These are phyloP conservation scores for Eumaeus atala DNA, from an alignment of 1,140 invertebrate species.

Conservation along the genomic window DNA sequence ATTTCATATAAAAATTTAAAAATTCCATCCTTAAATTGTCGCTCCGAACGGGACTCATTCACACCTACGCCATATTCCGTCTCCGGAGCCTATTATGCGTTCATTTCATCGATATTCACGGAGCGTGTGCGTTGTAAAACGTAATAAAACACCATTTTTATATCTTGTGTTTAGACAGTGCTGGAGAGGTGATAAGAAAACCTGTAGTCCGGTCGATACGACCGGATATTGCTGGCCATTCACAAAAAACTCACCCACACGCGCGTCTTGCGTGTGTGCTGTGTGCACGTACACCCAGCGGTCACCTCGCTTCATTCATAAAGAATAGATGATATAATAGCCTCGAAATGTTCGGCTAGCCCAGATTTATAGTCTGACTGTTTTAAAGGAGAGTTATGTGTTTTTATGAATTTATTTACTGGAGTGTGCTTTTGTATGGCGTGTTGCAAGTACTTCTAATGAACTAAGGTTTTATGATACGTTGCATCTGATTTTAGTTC, in stretches of 20 bases:
- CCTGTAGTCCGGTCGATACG: slow-evolving; percentile 48
- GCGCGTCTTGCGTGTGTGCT: slow-evolving; percentile 20
- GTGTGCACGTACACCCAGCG: slow-evolving; percentile 14
- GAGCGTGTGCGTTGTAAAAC: slow-evolving; percentile 55
- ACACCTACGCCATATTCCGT: slow-evolving; percentile 58
- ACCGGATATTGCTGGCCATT: slow-evolving; percentile 69
- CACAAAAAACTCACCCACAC: slow-evolving; percentile 64
- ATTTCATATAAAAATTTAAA: slow-evolving; percentile 43
- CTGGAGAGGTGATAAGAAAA: slow-evolving; percentile 67
- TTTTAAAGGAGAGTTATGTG: not conserved
- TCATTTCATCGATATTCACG: slow-evolving; percentile 57
- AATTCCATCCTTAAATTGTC: slow-evolving; percentile 52
- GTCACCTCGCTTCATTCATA: slow-evolving; percentile 63
- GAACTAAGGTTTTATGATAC: too few species aligned
- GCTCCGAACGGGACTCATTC: slow-evolving; percentile 44
- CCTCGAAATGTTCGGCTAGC: slow-evolving; percentile 38
- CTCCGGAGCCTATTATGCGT: slow-evolving; percentile 48
- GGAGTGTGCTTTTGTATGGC: too few species aligned
- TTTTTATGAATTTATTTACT: too few species aligned
- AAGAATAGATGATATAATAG: slow-evolving; percentile 51
- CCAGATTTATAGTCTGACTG: not conserved
- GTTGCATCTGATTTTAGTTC: too few species aligned
- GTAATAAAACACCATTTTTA: slow-evolving; percentile 72
- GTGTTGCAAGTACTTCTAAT: too few species aligned
- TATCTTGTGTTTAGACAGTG: slow-evolving; percentile 69